These are phyloP conservation scores for Leptonema lineaticorne DNA, from an alignment of 1,140 invertebrate species.

Conservation along the genomic window DNA sequence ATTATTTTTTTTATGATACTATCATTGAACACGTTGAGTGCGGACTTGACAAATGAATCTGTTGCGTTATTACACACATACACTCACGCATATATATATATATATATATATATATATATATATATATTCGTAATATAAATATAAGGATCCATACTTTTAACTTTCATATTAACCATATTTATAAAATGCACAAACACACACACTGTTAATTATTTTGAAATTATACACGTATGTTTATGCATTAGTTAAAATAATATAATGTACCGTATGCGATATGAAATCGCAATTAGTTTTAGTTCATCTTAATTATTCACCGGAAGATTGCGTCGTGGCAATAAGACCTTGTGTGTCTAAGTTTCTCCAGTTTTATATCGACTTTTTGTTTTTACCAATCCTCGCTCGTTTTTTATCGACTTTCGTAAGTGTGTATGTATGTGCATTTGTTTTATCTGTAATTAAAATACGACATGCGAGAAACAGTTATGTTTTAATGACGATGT, in stretches of 20 bases:
- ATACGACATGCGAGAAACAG: too few relatives aligned
- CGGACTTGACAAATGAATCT: too few relatives aligned
- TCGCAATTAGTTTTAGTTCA: slow-evolving; percentile 1
- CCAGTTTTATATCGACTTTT: slow-evolving; percentile 3
- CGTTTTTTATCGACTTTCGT: neutral
- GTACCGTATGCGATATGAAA: neutral
- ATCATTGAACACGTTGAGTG: neutral
- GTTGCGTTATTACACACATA: neutral
- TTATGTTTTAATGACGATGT: too few relatives aligned
- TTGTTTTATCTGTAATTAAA: too few relatives aligned
- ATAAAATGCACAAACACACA: too few relatives aligned
- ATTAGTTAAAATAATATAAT: too few relatives aligned
- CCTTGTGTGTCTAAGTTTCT: slow-evolving; percentile 38
- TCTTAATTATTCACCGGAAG: slow-evolving; percentile 40
- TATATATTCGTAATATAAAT: too few relatives aligned
- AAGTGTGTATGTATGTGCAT: too few relatives aligned
- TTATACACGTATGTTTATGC: too few relatives aligned
- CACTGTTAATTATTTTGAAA: neutral
- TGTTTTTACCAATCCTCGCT: slow-evolving; percentile 8
- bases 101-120: too few relatives aligned
- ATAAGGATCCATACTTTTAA: too few relatives aligned
- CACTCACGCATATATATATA: neutral
- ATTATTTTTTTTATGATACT: neutral
- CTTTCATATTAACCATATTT: too few relatives aligned
- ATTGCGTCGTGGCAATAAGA: slow-evolving; percentile 27